These are phyloP conservation scores for Nibea albiflora DNA, from an alignment of 2,113 vertebrate species.

Conservation along the genomic window DNA sequence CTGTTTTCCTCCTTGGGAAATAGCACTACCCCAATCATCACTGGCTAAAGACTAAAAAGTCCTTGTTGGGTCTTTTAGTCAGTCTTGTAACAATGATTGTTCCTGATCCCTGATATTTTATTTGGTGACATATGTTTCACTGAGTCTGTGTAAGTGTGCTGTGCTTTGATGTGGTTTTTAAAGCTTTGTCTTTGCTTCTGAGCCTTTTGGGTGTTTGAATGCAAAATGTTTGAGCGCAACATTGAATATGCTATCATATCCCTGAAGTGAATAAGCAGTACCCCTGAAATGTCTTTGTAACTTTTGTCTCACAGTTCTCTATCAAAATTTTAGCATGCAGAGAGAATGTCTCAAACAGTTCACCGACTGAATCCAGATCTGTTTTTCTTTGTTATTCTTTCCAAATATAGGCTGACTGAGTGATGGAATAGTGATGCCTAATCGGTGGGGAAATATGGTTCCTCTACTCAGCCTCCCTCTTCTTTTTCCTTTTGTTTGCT, in stretches of 20 bases:
- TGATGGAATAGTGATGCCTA: conserved; percentile 90
- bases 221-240: conserved; percentile 24
- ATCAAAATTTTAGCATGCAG: conserved; percentile 38
- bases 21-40: background rate
- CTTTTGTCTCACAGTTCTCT: conserved; percentile 34
- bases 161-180: conserved; percentile 36
- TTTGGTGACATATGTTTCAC: conserved; percentile 33
- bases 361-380: conserved; percentile 54
- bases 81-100: conserved; percentile 8
- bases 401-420: conserved; percentile 85
- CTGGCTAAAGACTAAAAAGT: background rate
- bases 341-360: background rate
- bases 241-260: conserved; percentile 54
- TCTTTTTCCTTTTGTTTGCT: conserved; percentile 74
- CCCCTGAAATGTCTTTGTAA: conserved; percentile 49
- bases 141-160: conserved; percentile 23
- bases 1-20: background rate
- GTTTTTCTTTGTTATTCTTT: conserved; percentile 61
- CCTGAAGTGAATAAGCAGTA: conserved; percentile 36
- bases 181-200: conserved; percentile 31
- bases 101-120: conserved; percentile 22
- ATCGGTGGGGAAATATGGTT: conserved; percentile 85
- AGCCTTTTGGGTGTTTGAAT: conserved; percentile 50
- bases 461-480: conserved; percentile 57
- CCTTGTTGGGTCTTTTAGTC: conserved; percentile 5